phyloP scores from a whole-genome alignment of 2,113 vertebrate species.

The Salvelinus namaycush region DNA sequence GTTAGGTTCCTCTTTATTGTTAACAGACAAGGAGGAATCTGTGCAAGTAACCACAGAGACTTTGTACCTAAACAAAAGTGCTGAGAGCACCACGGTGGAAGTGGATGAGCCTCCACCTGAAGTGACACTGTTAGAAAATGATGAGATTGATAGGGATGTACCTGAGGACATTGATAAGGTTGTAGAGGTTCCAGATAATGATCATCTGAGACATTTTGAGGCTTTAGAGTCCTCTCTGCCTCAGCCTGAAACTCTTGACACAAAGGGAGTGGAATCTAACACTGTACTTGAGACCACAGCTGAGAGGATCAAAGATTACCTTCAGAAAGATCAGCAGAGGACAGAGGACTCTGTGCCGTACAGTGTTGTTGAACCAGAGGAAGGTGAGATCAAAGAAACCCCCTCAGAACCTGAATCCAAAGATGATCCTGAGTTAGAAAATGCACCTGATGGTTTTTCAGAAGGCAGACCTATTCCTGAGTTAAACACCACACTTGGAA shows the following conservation, averaged over 20 bases:
- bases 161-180: conserved; percentile 27
- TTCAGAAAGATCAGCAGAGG: conserved; percentile 47
- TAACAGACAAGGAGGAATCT: conserved; percentile 17
- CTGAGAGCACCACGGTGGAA: conserved; percentile 24
- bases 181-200: neutral
- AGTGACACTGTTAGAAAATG: conserved; percentile 6
- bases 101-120: conserved; percentile 22
- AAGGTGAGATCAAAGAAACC: conserved; percentile 73
- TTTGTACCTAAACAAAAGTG: conserved; percentile 22
- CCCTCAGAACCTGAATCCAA: conserved; percentile 47
- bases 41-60: conserved; percentile 2
- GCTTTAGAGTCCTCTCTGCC: conserved; percentile 32
- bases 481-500: conserved; percentile 82
- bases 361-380: conserved; percentile 64
- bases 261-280: conserved; percentile 26
- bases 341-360: conserved; percentile 60
- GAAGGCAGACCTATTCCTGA: conserved; percentile 71
- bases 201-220: conserved; percentile 37
- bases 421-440: conserved; percentile 48
- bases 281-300: neutral
- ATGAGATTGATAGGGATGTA: conserved; percentile 19
- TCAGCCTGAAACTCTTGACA: conserved; percentile 19
- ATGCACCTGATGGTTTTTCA: conserved; percentile 61
- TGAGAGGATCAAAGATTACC: conserved; percentile 30
- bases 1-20: conserved; percentile 58